A percentile compares a stretch with the other conserved stretches of the same genome.
Conservation (phyloP, 2,888 invertebrate genomes). For the Rugalucina vietnamica region DNA sequence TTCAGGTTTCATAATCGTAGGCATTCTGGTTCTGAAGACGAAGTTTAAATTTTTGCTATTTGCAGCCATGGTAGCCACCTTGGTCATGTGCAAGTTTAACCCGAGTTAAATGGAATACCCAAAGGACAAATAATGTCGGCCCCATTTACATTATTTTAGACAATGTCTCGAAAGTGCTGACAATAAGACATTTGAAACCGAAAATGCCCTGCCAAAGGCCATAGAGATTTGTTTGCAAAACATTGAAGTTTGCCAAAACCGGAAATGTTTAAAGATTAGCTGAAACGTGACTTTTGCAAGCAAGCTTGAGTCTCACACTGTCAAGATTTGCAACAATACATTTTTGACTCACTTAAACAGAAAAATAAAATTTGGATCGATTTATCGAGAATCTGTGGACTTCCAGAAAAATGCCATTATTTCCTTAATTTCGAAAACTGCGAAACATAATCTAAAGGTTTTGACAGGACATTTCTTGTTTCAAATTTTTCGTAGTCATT, state of each 20-base stretch:
- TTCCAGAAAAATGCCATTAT: background rate
- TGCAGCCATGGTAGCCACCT: too few relatives aligned
- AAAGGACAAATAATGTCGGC: background rate
- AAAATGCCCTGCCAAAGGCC: background rate
- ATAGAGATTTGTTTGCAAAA: background rate
- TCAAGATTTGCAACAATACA: background rate
- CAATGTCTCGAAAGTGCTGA: background rate
- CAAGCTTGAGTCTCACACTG: background rate
- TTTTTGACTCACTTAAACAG: background rate
- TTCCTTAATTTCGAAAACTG: background rate
- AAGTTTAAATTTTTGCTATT: too few relatives aligned
- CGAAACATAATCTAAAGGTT: background rate
- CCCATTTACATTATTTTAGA: background rate
- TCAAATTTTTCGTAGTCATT: background rate
- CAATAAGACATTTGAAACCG: background rate
- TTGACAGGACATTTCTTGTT: background rate
- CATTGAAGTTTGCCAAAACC: background rate
- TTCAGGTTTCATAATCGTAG: too few relatives aligned
- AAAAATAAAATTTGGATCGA: background rate
- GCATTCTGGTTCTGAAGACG: too few relatives aligned
- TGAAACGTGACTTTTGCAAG: background rate
- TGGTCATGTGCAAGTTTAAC: too few relatives aligned
- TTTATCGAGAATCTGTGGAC: background rate
- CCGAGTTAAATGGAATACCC: background rate
- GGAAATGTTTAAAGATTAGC: background rate